Percentiles rank a stretch among this genome's conserved stretches.
Conservation (phyloP, 2,888 invertebrate species). For the Tortricodes alternella region DNA sequence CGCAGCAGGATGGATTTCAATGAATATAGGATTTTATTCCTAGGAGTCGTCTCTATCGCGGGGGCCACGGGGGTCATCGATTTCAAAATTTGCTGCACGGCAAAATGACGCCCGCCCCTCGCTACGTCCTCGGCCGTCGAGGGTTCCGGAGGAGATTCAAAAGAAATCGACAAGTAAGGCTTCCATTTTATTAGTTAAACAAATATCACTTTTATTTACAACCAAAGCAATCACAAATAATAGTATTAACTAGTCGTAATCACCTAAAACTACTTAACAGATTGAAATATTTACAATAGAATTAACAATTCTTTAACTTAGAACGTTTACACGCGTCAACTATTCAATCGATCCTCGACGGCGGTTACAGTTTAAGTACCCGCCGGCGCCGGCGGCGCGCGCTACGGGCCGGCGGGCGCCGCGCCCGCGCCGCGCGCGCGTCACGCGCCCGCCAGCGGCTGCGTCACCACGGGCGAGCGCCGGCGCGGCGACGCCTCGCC, state of each 20-base stretch:
- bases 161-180: conserved; percentile 54
- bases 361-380: conserved; percentile 38
- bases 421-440: conserved; percentile 83
- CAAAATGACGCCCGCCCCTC: too few relatives aligned
- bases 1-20: too few relatives aligned
- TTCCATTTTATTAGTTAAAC: conserved; percentile 80
- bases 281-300: conserved; percentile 80
- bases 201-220: conserved; percentile 83
- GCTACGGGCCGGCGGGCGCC: conserved; percentile 53
- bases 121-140: too few relatives aligned
- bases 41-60: too few relatives aligned
- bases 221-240: conserved; percentile 82
- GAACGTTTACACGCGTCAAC: conserved; percentile 43
- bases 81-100: too few relatives aligned
- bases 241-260: conserved; percentile 76
- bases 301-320: conserved; percentile 69
- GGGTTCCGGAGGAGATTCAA: neutral
- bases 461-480: conserved; percentile 81
- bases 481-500: conserved; percentile 70
- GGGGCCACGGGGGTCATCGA: too few relatives aligned
- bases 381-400: conserved; percentile 27
- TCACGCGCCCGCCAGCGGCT: conserved; percentile 71
- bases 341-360: conserved; percentile 39
- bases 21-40: too few relatives aligned
- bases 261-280: conserved; percentile 82